These are phyloP conservation scores for Leptopilina myrica DNA, from an alignment of 2,888 invertebrate species.

Conservation along the genomic window DNA sequence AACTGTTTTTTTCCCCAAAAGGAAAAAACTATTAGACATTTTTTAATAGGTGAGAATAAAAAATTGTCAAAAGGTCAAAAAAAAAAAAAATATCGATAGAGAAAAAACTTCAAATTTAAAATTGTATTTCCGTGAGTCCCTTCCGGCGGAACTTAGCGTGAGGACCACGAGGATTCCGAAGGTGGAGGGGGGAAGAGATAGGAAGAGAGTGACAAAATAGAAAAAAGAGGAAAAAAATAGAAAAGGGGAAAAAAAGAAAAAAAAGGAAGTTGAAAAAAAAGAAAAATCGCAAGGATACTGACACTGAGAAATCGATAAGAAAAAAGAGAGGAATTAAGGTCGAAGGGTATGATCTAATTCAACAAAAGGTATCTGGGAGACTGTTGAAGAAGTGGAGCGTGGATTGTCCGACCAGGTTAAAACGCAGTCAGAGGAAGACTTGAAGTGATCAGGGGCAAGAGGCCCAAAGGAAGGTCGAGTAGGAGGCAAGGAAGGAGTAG, in stretches of 20 bases:
- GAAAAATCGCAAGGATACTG: background rate
- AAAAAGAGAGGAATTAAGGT: background rate
- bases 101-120: too few species aligned
- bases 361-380: conserved; percentile 62
- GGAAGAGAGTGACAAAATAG: conserved; percentile 21
- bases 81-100: too few species aligned
- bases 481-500: conserved; percentile 35
- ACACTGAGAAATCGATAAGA: background rate
- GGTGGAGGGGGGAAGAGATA: conserved; percentile 47
- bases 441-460: conserved; percentile 60
- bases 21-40: too few species aligned
- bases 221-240: background rate
- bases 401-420: conserved; percentile 56
- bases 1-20: too few species aligned
- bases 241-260: background rate
- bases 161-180: conserved; percentile 47
- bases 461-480: conserved; percentile 58
- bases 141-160: conserved; percentile 56
- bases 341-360: conserved; percentile 58
- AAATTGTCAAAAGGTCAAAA: too few species aligned
- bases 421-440: conserved; percentile 61
- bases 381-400: conserved; percentile 66
- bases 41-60: too few species aligned
- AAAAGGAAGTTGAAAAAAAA: background rate
- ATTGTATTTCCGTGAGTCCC: conserved; percentile 47